Evolutionary conservation across 2,797 vertebrate species (phyloP).

Genomic region (Carcharodon carcharias): DNA sequence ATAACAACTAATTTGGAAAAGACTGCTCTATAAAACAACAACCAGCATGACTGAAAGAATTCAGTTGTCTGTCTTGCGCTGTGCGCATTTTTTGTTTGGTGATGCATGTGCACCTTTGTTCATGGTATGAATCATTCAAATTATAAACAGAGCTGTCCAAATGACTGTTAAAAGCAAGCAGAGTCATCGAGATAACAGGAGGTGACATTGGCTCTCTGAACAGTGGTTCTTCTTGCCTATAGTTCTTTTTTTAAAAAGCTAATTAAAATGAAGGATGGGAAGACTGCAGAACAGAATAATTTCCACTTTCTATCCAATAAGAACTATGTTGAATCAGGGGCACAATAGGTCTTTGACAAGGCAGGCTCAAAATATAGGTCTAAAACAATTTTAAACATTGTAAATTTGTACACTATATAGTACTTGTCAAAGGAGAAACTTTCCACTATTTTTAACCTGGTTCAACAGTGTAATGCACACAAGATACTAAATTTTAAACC

Average conservation of each 20-base stretch:
- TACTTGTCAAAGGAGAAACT: not conserved
- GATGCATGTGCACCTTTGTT: not conserved
- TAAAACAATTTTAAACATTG: not conserved
- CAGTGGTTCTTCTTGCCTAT: not conserved
- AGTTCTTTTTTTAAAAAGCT: not conserved
- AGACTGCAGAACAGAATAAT: not conserved
- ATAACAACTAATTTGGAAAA: not conserved
- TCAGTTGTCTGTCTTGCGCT: not conserved
- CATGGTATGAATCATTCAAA: not conserved
- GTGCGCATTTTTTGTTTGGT: not conserved
- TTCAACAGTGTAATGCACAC: not conserved
- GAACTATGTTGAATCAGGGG: not conserved
- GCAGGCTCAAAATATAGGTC: not conserved
- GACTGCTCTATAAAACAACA: not conserved
- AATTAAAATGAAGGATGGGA: slow-evolving; percentile 23
- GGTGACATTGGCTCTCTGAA: not conserved
- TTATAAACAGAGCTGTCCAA: not conserved
- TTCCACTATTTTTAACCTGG: not conserved
- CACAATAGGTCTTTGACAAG: not conserved
- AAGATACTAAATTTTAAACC: not conserved
- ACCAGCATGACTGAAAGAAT: not conserved
- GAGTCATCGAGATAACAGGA: not conserved
- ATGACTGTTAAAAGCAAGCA: not conserved
- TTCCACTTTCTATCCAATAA: not conserved
- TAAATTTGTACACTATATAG: not conserved